These are phyloP conservation scores for Cryptoblepharus egeriae DNA, from an alignment of 2,797 vertebrate species.

Conservation along the genomic window DNA sequence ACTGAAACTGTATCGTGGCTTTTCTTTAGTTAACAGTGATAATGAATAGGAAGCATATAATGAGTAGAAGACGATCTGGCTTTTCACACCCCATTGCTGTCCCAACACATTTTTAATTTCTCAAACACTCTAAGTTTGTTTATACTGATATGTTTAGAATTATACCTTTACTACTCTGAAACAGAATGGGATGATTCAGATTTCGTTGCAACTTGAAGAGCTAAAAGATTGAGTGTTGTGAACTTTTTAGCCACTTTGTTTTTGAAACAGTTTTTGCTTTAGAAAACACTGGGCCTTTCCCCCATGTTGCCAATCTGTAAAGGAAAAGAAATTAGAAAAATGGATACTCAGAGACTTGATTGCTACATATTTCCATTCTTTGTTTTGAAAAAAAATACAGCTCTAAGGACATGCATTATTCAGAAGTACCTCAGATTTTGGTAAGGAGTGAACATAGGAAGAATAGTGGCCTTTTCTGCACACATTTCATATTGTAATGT, in stretches of 20 bases:
- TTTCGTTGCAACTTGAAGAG: slow-evolving; percentile 44
- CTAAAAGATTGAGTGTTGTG: slow-evolving; percentile 53
- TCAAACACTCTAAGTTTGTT: slow-evolving; percentile 67
- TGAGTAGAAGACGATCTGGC: background rate
- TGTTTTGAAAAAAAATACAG: too few relatives aligned
- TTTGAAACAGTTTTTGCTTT: slow-evolving; percentile 54
- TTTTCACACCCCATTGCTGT: slow-evolving; percentile 47
- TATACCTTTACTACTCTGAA: slow-evolving; percentile 62
- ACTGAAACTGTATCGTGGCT: slow-evolving; percentile 55
- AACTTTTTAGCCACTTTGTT: slow-evolving; percentile 45
- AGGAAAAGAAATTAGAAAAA: slow-evolving; percentile 72
- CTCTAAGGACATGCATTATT: slow-evolving; percentile 67
- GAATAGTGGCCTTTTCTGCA: slow-evolving; percentile 74
- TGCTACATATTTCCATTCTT: slow-evolving; percentile 40
- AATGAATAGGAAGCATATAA: slow-evolving; percentile 37
- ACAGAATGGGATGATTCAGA: slow-evolving; percentile 49
- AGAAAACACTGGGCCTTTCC: slow-evolving; percentile 47
- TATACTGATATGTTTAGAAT: slow-evolving; percentile 66
- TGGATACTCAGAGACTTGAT: slow-evolving; percentile 56
- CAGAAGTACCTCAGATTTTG: slow-evolving; percentile 78
- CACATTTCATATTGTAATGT: slow-evolving; percentile 72
- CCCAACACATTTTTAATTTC: slow-evolving; percentile 66
- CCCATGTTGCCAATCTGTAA: slow-evolving; percentile 45
- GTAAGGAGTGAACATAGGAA: slow-evolving; percentile 70
- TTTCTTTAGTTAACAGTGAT: slow-evolving; percentile 45